Evolutionary conservation across 2,797 vertebrate species (phyloP).

Genomic region (Eleutherodactylus coqui): DNA sequence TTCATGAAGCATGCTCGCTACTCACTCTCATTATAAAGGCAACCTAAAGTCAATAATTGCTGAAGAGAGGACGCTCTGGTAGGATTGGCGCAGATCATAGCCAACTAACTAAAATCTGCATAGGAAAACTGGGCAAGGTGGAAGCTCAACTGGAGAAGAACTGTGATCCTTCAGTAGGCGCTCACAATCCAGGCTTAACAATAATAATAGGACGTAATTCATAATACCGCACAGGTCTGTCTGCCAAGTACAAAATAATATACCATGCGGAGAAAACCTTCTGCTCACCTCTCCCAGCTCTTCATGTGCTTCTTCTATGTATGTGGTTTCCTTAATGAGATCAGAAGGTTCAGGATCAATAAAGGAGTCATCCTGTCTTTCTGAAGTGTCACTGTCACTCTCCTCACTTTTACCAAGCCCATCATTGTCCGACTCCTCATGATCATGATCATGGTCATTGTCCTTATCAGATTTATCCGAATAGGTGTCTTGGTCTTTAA

Average conservation of each 20-base stretch:
- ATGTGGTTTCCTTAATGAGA: constrained; percentile 86
- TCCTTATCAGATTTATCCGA: constrained; percentile 98
- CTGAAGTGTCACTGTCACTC: constrained; percentile 94
- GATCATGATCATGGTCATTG: constrained; percentile 93
- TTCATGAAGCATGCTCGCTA: too few relatives aligned
- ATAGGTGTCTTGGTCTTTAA: constrained; percentile 95
- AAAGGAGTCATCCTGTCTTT: constrained; percentile 93
- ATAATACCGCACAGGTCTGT: not conserved
- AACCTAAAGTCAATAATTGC: too few relatives aligned
- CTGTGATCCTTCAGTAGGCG: not conserved
- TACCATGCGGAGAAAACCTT: not conserved
- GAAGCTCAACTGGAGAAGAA: not conserved
- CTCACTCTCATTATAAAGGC: too few relatives aligned
- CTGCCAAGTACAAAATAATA: not conserved
- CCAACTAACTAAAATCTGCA: not conserved
- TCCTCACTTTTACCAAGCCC: constrained; percentile 94
- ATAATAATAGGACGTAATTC: not conserved
- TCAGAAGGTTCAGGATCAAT: constrained; percentile 88
- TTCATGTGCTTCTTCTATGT: constrained; percentile 90
- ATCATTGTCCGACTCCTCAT: constrained; percentile 94
- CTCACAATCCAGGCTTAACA: not conserved
- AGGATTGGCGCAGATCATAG: not conserved
- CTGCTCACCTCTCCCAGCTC: constrained; percentile 92
- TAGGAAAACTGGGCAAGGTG: not conserved
- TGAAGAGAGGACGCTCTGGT: too few relatives aligned